These are phyloP conservation scores for Hormiphora californensis DNA, from an alignment of 37 sponge, comb jelly and placozoan species.

Conservation along the genomic window DNA sequence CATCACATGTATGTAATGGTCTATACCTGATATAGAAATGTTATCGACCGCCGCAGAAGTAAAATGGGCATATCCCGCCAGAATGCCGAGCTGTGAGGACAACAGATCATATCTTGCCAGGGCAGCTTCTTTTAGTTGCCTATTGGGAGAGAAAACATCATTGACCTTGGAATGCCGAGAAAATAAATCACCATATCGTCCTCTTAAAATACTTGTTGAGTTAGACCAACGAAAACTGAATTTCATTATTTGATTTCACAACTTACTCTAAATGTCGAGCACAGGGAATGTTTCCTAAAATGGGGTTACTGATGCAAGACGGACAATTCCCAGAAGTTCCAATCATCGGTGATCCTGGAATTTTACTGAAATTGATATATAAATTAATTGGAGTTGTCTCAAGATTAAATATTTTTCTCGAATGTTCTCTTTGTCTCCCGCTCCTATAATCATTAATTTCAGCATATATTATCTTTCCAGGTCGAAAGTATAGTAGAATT, in stretches of 20 bases:
- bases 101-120: slow-evolving; percentile 28
- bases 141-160: background rate
- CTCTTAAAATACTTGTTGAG: too few relatives aligned
- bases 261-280: slow-evolving; percentile 31
- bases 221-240: too few relatives aligned
- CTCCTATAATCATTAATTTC: background rate
- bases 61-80: too few relatives aligned
- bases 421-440: background rate
- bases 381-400: too few relatives aligned
- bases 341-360: too few relatives aligned
- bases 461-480: too few relatives aligned
- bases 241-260: background rate
- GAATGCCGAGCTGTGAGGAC: slow-evolving; percentile 49
- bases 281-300: slow-evolving; percentile 47
- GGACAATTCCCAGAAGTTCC: background rate
- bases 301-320: slow-evolving; percentile 32
- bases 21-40: too few relatives aligned
- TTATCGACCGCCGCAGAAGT: too few relatives aligned
- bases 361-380: too few relatives aligned
- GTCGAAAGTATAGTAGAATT: too few relatives aligned
- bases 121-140: slow-evolving; percentile 50
- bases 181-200: too few relatives aligned
- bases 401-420: background rate
- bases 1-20: too few relatives aligned
- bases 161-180: background rate